A percentile compares a stretch with the other conserved stretches of the same genome.
phyloP scores from a whole-genome alignment of 2,888 invertebrate genomes.

The Nudaria mundana region DNA sequence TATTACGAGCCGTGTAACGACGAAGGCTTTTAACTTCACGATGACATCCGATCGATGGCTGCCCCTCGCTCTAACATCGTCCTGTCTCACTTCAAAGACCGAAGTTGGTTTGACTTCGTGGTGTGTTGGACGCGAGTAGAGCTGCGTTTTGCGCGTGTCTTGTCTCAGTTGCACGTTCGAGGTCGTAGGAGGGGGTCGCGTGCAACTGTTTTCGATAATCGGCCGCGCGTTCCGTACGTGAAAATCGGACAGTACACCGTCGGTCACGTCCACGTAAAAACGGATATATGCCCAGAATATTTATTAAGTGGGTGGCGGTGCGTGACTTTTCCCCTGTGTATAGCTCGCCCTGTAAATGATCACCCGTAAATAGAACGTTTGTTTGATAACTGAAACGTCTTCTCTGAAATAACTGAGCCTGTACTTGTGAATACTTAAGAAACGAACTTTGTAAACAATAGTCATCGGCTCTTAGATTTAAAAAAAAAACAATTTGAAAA shows the following conservation, averaged over 20 bases:
- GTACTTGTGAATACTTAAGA: conserved; percentile 31
- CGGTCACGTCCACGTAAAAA: conserved; percentile 81
- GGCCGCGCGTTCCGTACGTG: conserved; percentile 80
- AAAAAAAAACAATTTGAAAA: conserved; percentile 24
- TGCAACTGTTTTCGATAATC: conserved; percentile 81
- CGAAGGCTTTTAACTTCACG: conserved; percentile 78
- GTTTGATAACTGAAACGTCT: conserved; percentile 69
- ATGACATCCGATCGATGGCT: conserved; percentile 69
- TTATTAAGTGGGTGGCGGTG: conserved; percentile 82
- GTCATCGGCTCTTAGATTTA: conserved; percentile 21
- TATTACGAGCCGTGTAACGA: conserved; percentile 80
- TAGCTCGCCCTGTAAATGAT: conserved; percentile 73
- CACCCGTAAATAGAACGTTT: conserved; percentile 68
- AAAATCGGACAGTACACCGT: conserved; percentile 77
- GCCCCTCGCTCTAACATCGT: conserved; percentile 49
- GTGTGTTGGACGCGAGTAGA: conserved; percentile 74
- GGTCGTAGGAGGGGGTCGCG: conserved; percentile 77
- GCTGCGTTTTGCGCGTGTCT: conserved; percentile 78
- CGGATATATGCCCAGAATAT: conserved; percentile 83
- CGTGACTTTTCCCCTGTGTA: conserved; percentile 79
- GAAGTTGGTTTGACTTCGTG: conserved; percentile 48
- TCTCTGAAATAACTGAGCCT: conserved; percentile 36
- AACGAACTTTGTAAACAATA: conserved; percentile 30
- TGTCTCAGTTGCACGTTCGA: conserved; percentile 78
- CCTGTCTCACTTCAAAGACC: conserved; percentile 56